A percentile compares a stretch with the other conserved stretches of the same genome.
Conservation (phyloP, 2,797 vertebrate species). For the Mionectes olivaceus region DNA sequence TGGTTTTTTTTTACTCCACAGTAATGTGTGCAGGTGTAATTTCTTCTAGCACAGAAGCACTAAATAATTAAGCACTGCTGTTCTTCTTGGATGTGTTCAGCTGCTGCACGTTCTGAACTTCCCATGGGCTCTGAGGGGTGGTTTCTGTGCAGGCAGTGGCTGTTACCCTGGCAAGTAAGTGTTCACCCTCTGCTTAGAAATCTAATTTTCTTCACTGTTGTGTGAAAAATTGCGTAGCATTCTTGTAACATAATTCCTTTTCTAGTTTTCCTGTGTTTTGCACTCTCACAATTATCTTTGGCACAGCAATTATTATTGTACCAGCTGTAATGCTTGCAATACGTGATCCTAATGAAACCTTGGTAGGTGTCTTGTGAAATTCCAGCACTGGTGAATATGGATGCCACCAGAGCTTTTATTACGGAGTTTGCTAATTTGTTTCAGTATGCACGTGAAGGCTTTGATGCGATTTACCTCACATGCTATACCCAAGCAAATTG, state of each 20-base stretch:
- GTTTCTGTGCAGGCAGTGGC: not conserved
- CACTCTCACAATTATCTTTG: not conserved
- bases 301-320: not conserved
- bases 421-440: not conserved
- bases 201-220: slow-evolving; percentile 23
- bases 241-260: slow-evolving; percentile 5
- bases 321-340: not conserved
- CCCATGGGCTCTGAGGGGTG: not conserved
- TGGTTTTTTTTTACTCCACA: not conserved
- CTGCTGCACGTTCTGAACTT: not conserved
- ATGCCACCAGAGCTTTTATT: not conserved
- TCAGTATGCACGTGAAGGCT: not conserved
- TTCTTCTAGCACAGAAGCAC: not conserved
- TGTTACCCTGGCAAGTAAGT: not conserved
- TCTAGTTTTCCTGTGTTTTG: not conserved
- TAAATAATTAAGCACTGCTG: not conserved
- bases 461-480: not conserved
- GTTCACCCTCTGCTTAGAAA: not conserved
- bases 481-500: not conserved
- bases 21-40: not conserved
- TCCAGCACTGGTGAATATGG: not conserved
- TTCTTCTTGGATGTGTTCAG: not conserved
- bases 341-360: not conserved
- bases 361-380: not conserved
- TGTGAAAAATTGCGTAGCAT: not conserved